Base-by-base conservation (phyloP, 2,113 vertebrate genomes). In the Maccullochella peelii region DNA sequence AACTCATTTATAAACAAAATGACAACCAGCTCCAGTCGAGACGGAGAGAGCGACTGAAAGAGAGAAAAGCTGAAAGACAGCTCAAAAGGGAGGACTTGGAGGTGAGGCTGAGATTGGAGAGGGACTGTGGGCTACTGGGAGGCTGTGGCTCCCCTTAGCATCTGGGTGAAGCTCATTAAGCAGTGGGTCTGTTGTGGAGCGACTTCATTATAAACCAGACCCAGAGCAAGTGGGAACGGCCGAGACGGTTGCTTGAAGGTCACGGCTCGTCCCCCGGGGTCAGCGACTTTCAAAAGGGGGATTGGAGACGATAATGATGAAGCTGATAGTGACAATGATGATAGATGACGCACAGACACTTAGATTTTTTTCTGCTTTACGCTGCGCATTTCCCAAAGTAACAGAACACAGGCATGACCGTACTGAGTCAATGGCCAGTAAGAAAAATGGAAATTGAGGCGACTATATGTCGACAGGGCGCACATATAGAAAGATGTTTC, bases 111-210 rank as follows among this genome's bases (percentile, higher is more conserved):
- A 90, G 87, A 92, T 93, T 91, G 90, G 79, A 89, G 80, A 88
- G 90, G 90, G 91, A 90, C 86, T 79, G 42, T 44, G 86, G 80
- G 83, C 86, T 72, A 74, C 85, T 62, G 90, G 89, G 91, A 92
- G 70, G 49, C 66, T 40, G 59, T 3, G 61, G 54, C 40, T 85
- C 85, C 91, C 91, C 67, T 82, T 36, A 94, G 82, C 91, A 94
- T 94, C 88, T 94, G 91, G 89, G 84, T 76, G 83, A 91, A 85
- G 89, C 90, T 92, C 90, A 93, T 93, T 88, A 92, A 83, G 80
- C 81, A 8, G 49, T 11, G 79, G 40, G 62, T 90, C 68, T 77
- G 80, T 73, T 70, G 88, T 62, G 40, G 38, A 67, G 89, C 61
- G 85, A 88, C 86, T 86, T 76, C 52, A 54, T 84, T 84, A 83